Evolutionary conservation across 2,113 vertebrate genomes (phyloP).

Genomic region (Rutilus rutilus): DNA sequence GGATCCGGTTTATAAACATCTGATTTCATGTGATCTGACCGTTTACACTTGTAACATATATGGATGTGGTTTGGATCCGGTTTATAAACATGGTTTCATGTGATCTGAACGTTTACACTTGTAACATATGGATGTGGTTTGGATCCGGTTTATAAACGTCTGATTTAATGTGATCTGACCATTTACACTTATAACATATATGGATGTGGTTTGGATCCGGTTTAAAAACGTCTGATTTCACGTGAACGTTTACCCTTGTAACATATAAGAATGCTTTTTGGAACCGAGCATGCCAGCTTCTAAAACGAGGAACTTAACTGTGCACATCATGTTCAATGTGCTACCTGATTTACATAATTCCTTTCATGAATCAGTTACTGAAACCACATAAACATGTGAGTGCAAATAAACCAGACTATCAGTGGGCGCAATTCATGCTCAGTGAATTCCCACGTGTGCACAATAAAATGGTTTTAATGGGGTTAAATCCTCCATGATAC

Average conservation of each 20-base stretch:
- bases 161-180: no score
- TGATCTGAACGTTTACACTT: no score
- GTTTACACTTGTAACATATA: background rate
- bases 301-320: background rate
- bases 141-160: no score
- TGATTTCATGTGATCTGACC: background rate
- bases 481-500: background rate
- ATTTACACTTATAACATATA: no score
- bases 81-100: no score
- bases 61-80: no score
- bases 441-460: background rate
- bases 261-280: background rate
- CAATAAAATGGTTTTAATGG: conserved; percentile 14
- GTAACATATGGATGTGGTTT: no score
- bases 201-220: no score
- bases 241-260: background rate
- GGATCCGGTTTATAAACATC: background rate
- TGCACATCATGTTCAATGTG: background rate
- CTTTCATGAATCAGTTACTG: background rate
- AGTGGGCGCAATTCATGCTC: background rate
- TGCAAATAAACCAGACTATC: conserved; percentile 8
- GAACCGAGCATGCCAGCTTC: no score
- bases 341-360: background rate
- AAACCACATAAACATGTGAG: background rate
- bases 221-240: background rate